Percentiles rank a stretch among this genome's conserved stretches.
Evolutionary conservation across 2,797 vertebrate species (phyloP).

Genomic region (Rachycentron canadum): DNA sequence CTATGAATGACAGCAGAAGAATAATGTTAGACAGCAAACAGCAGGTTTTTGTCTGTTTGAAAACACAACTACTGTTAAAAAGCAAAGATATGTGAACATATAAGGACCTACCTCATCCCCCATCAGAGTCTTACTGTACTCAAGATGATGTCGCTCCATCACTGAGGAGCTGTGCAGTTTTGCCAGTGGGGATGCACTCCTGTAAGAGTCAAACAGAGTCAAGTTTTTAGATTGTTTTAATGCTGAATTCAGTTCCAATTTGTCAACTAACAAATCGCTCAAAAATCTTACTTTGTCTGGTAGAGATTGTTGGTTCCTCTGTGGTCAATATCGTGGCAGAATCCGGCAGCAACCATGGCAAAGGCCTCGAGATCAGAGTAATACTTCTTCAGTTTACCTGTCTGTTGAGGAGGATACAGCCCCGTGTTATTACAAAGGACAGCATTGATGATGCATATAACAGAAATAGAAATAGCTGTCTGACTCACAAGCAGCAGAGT

Average conservation of each 20-base stretch:
- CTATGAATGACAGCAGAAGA: conserved; percentile 71
- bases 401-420: conserved; percentile 78
- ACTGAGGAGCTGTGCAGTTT: conserved; percentile 93
- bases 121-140: conserved; percentile 94
- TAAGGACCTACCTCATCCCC: conserved; percentile 87
- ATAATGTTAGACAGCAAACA: background rate
- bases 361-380: conserved; percentile 95
- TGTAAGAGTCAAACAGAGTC: conserved; percentile 54
- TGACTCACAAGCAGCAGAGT: conserved; percentile 88
- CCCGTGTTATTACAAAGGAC: background rate
- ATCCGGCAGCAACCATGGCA: conserved; percentile 95
- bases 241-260: background rate
- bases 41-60: background rate
- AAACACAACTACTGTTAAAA: conserved; percentile 3
- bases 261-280: background rate
- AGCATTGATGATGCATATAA: background rate
- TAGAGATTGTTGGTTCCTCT: conserved; percentile 97
- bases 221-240: background rate
- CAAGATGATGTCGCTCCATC: conserved; percentile 93
- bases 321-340: conserved; percentile 97
- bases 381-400: conserved; percentile 95
- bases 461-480: background rate
- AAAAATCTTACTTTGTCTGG: conserved; percentile 89
- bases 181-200: conserved; percentile 91
- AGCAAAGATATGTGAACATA: background rate